Evolutionary conservation across 1,140 invertebrate species (phyloP).

Genomic region (Pogonomyrmex californicus): DNA sequence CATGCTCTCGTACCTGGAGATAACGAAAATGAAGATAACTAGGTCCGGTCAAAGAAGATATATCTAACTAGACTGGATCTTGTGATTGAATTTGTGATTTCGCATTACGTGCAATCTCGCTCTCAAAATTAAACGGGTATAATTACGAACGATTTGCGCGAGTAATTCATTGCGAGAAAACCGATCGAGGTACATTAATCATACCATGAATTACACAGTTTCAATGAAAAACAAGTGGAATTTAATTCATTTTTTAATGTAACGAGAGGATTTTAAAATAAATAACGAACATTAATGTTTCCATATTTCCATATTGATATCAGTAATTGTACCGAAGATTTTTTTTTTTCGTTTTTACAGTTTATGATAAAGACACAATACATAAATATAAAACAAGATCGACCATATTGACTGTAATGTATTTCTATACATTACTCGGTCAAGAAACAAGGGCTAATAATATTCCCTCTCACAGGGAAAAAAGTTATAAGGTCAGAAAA

Average conservation of each 20-base stretch:
- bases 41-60: neutral
- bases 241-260: neutral
- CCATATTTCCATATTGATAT: neutral
- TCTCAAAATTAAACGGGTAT: neutral
- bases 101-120: neutral
- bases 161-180: neutral
- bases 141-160: constrained; percentile 7
- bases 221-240: neutral
- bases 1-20: neutral
- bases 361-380: neutral
- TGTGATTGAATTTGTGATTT: constrained; percentile 40
- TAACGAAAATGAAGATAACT: constrained; percentile 38
- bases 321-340: neutral
- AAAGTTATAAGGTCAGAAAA: constrained; percentile 32
- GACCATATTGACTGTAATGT: constrained; percentile 7
- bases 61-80: neutral
- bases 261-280: neutral
- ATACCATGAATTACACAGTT: neutral
- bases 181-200: neutral
- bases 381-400: neutral
- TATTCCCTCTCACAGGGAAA: neutral
- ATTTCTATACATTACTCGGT: neutral
- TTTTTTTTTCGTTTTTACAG: neutral
- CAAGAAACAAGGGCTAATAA: constrained; percentile 28
- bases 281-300: neutral